phyloP scores from a whole-genome alignment of 1,140 invertebrate genomes.

The Ceratosolen solmsi region DNA sequence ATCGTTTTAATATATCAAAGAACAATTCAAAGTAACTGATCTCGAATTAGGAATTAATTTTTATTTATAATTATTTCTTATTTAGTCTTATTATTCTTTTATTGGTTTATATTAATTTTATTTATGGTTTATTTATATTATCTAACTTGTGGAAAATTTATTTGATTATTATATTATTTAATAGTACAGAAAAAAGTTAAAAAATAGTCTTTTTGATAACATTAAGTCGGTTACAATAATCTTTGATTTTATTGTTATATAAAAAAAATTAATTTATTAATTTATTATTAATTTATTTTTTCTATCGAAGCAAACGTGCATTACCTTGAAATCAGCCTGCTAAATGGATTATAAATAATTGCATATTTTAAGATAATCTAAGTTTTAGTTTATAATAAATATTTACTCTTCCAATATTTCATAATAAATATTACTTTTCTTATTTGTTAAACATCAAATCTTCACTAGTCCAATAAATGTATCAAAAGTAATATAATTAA shows the following conservation, averaged over 20 bases:
- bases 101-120: background rate
- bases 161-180: background rate
- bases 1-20: constrained; percentile 30
- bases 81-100: constrained; percentile 19
- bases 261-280: too few species aligned
- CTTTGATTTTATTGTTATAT: constrained; percentile 12
- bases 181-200: constrained; percentile 12
- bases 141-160: constrained; percentile 18
- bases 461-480: background rate
- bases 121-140: constrained; percentile 5
- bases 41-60: constrained; percentile 27
- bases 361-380: background rate
- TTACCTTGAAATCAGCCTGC: constrained; percentile 16
- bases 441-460: background rate
- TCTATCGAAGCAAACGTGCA: background rate
- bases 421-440: background rate
- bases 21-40: constrained; percentile 37
- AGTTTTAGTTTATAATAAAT: background rate
- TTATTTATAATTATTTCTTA: background rate
- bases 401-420: constrained; percentile 20
- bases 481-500: background rate
- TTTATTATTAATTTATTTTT: too few species aligned
- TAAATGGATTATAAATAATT: constrained; percentile 22
- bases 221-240: background rate
- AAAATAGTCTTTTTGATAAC: constrained; percentile 40